phyloP scores from a whole-genome alignment of 2,888 invertebrate species.

The Papilio protenor region DNA sequence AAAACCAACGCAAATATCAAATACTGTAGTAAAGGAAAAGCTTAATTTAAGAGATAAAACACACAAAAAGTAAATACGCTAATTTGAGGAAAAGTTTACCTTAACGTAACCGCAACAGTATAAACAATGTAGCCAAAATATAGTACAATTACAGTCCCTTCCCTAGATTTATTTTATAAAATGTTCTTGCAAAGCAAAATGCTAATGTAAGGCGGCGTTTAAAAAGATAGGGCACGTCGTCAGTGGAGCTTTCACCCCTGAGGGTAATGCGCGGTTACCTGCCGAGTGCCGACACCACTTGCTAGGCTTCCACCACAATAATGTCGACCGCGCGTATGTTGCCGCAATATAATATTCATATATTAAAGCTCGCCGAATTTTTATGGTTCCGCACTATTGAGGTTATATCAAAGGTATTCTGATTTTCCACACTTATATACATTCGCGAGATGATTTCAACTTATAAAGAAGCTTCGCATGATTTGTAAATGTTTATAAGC shows the following conservation, averaged over 20 bases:
- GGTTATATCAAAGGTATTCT: background rate
- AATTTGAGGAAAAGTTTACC: background rate
- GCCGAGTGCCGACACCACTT: conserved; percentile 34
- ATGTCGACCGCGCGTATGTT: conserved; percentile 9
- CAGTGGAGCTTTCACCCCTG: conserved; percentile 52
- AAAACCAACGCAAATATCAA: background rate
- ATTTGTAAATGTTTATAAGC: background rate
- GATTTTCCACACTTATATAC: background rate
- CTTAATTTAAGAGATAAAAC: too few relatives aligned
- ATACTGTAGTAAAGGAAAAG: too few relatives aligned
- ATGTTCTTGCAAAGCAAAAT: conserved; percentile 42
- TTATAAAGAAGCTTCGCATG: background rate
- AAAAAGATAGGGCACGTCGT: conserved; percentile 75
- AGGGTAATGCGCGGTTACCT: conserved; percentile 53
- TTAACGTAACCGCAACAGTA: background rate
- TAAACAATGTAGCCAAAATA: background rate
- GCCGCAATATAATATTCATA: conserved; percentile 37
- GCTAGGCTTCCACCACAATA: conserved; percentile 18
- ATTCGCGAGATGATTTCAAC: background rate
- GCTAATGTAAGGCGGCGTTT: conserved; percentile 43
- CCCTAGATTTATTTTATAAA: conserved; percentile 38
- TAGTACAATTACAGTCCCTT: conserved; percentile 5
- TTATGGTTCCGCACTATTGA: conserved; percentile 24
- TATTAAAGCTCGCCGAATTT: conserved; percentile 29
- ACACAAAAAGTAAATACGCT: background rate